phyloP scores from a whole-genome alignment of 2,113 vertebrate genomes.

The Eptatretus burgeri region DNA sequence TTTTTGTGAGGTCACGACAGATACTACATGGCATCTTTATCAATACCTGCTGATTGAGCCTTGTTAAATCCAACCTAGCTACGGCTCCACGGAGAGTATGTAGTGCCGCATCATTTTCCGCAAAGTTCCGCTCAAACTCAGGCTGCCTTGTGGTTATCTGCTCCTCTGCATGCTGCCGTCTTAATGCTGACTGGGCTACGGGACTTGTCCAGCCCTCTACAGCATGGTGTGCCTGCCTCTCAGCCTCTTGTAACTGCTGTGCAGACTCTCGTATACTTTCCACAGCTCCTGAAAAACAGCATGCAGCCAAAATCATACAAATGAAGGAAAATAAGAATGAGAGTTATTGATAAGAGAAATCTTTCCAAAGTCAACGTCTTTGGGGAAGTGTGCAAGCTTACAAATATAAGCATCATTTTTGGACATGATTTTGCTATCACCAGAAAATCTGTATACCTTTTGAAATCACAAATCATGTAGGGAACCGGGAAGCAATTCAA shows the following conservation, averaged over 20 bases:
- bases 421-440: too few species aligned
- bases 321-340: too few species aligned
- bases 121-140: conserved; percentile 30
- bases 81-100: conserved; percentile 59
- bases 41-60: conserved; percentile 34
- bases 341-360: too few species aligned
- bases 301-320: too few species aligned
- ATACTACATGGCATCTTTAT: too few species aligned
- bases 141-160: conserved; percentile 28
- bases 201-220: conserved; percentile 20
- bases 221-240: conserved; percentile 41
- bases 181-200: conserved; percentile 23
- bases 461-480: too few species aligned
- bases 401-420: too few species aligned
- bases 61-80: conserved; percentile 47
- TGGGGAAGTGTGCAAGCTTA: too few species aligned
- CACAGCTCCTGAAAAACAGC: conserved; percentile 17
- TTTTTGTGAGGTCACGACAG: too few species aligned
- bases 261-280: conserved; percentile 56
- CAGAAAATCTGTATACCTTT: too few species aligned
- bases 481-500: too few species aligned
- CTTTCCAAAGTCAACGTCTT: too few species aligned
- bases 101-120: conserved; percentile 37
- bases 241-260: conserved; percentile 44
- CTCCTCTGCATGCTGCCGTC: conserved; percentile 30